These are phyloP conservation scores for Neuroscelio doddi DNA, from an alignment of 2,888 invertebrate species.

Conservation along the genomic window DNA sequence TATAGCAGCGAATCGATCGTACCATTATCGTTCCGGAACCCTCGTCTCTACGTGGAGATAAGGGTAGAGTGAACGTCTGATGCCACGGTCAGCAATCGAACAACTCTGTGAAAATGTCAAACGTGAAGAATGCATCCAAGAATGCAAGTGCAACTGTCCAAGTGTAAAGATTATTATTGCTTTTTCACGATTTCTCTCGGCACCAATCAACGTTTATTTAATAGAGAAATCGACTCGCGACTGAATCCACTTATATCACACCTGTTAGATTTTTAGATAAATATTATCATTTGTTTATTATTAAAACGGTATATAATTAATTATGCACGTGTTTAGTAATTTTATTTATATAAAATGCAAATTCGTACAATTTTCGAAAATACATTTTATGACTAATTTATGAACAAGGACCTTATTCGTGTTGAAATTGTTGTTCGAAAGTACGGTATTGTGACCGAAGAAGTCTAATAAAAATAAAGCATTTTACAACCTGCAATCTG, in stretches of 20 bases:
- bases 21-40: slow-evolving; percentile 32
- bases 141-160: slow-evolving; percentile 44
- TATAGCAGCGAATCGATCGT: slow-evolving; percentile 17
- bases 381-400: no score
- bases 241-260: slow-evolving; percentile 23
- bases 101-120: slow-evolving; percentile 43
- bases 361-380: no score
- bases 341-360: no score
- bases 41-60: slow-evolving; percentile 16
- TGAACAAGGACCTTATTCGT: no score
- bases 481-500: no score
- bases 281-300: no score
- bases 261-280: slow-evolving; percentile 24
- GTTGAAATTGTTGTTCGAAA: no score
- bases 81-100: slow-evolving; percentile 42
- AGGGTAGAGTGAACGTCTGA: slow-evolving; percentile 41
- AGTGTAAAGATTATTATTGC: slow-evolving; percentile 36
- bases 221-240: slow-evolving; percentile 36
- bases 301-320: no score
- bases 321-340: no score
- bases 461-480: no score
- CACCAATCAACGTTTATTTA: slow-evolving; percentile 34
- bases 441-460: no score
- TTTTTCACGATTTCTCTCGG: slow-evolving; percentile 39
- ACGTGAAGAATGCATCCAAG: slow-evolving; percentile 42